Evolutionary conservation across 1,140 invertebrate species (phyloP), one percentile per base, ranked within the genome.

Genomic region (Papilio xuthus): DNA sequence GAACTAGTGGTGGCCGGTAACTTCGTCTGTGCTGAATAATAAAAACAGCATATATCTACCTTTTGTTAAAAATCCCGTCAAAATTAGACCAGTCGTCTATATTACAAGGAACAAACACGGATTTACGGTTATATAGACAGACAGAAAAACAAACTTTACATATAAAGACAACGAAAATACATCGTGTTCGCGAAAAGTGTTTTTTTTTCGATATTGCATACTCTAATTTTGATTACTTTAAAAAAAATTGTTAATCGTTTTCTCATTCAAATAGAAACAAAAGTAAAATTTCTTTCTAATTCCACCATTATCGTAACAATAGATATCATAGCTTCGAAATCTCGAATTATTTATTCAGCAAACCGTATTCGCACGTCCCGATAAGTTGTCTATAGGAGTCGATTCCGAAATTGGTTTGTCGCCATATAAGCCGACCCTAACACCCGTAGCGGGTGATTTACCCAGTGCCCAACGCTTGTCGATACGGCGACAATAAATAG

Each of bases 401-500:
- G 32, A 41, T 63, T 76, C 83, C 83, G 73, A 81, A 84, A 81
- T 83, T 81, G 81, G 83, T 73, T 50, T 70, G 67, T 72, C 76
- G 53, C 75, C 83, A 83, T 86, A 83, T 86, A 84, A 81, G 81
- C 81, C 70, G 53, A 77, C 74, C 78, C 81, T 79, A 72, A 81
- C 82, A 67, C 70, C 75, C 60, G 78, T 78, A 56, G 80, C 70
- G 56, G 71, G 82, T 85, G 82, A 81, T 86, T 83, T 83, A 85
- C 76, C 80, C 28, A 76, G 26, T 67, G 80, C 83, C 83, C 78
- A 78, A 81, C 78, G 47, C 74, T 71, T 81, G 83, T 83, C 77
- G 70, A 47, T 74, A 56, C 70, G 76, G 74, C 75, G 82, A 88
- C 84, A 85, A 90, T 90, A 90, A 90, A 90, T 89, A 90, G 82